Evolutionary conservation across 23 tunicate species (phyloP).

Genomic region (Diplosoma virens): DNA sequence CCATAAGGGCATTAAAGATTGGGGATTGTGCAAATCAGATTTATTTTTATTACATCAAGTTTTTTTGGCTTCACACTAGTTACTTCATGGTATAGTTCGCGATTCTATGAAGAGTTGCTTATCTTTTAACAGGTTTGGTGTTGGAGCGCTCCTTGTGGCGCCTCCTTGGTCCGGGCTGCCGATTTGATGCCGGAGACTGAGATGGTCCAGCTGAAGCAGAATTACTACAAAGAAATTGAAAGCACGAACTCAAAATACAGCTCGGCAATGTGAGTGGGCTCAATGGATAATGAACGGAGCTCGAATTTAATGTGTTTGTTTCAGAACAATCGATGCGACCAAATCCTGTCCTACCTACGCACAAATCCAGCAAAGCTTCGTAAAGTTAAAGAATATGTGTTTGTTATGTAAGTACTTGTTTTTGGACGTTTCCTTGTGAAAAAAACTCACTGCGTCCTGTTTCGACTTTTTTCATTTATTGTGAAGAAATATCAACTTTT

Average conservation of each 20-base stretch:
- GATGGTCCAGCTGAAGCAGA: constrained; percentile 7
- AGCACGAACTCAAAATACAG: no score
- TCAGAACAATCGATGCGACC: constrained; percentile 36
- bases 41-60: no score
- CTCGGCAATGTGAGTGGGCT: no score
- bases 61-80: background rate
- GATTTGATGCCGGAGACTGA: constrained; percentile 52
- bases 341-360: constrained; percentile 39
- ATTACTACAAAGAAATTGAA: background rate
- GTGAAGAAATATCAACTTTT: no score
- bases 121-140: constrained; percentile 37
- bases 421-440: no score
- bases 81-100: no score
- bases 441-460: no score
- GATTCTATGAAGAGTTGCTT: no score
- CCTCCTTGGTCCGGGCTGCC: constrained; percentile 32
- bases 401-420: constrained; percentile 33
- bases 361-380: constrained; percentile 61
- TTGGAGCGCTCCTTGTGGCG: constrained; percentile 42
- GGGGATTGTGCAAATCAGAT: background rate
- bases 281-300: no score
- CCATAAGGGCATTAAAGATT: no score
- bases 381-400: constrained; percentile 58
- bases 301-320: no score
- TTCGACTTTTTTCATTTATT: no score